Evolutionary conservation across 2,797 vertebrate genomes (phyloP), one percentile per base, ranked within the genome.

Genomic region (Chaunax sp.): DNA sequence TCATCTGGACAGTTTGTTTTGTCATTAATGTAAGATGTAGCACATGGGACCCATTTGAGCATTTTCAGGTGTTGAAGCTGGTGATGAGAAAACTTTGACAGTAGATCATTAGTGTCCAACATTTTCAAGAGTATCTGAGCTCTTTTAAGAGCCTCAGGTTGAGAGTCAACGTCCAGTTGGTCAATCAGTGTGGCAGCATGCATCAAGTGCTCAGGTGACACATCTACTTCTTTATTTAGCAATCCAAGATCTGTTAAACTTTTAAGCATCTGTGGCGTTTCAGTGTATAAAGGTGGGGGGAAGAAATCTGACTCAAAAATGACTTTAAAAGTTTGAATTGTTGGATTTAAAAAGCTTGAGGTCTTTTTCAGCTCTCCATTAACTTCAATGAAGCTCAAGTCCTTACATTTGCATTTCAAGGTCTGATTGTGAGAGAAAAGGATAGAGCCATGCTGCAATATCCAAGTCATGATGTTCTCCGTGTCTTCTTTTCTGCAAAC

Each of bases 401-500:
- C 47, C 46, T 64, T 81, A 44, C 93, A 94, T 72, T 82, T 90
- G 2, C 1, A 1, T 72, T 58, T 84, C 23, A 97, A 81, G 0
- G 16, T 37, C 28, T 54, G 33, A 61, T 87, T 95, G 87, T 94
- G 94, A 59, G 83, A 85, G 71, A 96, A 94, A 33, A 96, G 87
- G 41, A 86, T 2, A 0, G 81, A 75, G 22, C 95, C 94, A 0
- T 95, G 85, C 66, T 80, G 80, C 69, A 96, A 84, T 64, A 96
- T 88, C 95, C 96, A 96, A 22, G 85, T 85, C 93, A 96, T 94
- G 54, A 92, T 87, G 64, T 80, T 89, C 45, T 93, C 72, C 20
- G 54, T 83, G 41, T 94, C 87, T 0, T 16, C 35, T 49, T 75
- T 85, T 1, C 18, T 70, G 20, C 92, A 94, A 10, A 1, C 0